These are phyloP conservation scores for Crioceris asparagi DNA, from an alignment of 2,888 invertebrate genomes.

Conservation along the genomic window DNA sequence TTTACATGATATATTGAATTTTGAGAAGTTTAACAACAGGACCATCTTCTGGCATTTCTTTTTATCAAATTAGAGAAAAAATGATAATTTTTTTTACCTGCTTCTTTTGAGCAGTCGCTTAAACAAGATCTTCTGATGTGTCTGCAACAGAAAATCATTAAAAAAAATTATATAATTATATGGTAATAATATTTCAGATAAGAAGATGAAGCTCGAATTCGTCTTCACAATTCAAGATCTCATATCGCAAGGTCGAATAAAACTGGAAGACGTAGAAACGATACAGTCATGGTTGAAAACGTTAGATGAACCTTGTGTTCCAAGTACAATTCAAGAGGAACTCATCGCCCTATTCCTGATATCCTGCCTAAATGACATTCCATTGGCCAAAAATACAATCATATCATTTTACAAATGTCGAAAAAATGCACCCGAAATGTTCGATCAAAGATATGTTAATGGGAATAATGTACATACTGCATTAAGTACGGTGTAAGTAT, in stretches of 20 bases:
- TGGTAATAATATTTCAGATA: too few relatives aligned
- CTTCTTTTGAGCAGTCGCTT: too few relatives aligned
- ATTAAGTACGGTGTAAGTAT: constrained; percentile 14
- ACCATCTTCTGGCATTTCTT: too few relatives aligned
- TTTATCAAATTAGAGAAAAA: too few relatives aligned
- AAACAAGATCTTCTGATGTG: too few relatives aligned
- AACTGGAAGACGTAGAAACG: constrained; percentile 14
- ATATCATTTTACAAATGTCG: constrained; percentile 49
- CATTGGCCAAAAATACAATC: constrained; percentile 51
- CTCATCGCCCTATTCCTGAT: constrained; percentile 54
- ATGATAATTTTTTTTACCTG: too few relatives aligned
- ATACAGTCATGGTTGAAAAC: constrained; percentile 20
- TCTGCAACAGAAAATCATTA: too few relatives aligned
- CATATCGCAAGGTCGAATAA: constrained; percentile 24
- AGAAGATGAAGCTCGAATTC: constrained; percentile 14
- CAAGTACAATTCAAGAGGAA: constrained; percentile 39
- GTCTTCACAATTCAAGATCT: constrained; percentile 26
- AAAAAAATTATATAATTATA: too few relatives aligned
- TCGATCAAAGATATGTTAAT: constrained; percentile 44
- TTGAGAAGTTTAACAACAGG: too few relatives aligned
- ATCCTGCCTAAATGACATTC: constrained; percentile 51
- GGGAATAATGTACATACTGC: constrained; percentile 11
- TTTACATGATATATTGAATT: too few relatives aligned
- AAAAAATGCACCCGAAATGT: constrained; percentile 51
- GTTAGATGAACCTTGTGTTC: constrained; percentile 32